Conservation (phyloP, 2,113 vertebrate genomes). For the Diphyllodes magnificus region DNA sequence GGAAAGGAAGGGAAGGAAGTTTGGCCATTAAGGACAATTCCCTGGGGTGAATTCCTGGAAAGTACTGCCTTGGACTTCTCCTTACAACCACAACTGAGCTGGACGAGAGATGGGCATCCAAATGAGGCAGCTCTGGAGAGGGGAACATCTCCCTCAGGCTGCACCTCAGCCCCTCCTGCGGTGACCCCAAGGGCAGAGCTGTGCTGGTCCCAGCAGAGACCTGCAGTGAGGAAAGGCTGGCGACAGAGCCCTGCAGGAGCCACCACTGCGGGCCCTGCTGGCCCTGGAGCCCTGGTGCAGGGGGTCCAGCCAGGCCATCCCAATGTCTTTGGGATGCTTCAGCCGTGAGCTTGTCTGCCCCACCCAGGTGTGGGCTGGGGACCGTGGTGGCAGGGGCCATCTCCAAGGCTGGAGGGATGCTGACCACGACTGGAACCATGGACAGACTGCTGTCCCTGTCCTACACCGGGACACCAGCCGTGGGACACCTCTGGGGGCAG, state of each 20-base stretch:
- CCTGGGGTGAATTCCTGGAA: background rate
- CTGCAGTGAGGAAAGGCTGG: background rate
- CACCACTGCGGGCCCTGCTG: background rate
- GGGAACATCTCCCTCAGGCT: background rate
- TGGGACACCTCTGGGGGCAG: background rate
- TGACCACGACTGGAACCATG: background rate
- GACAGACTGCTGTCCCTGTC: background rate
- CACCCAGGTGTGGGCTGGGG: fast-evolving
- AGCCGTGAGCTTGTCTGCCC: background rate
- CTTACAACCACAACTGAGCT: background rate
- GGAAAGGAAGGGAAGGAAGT: background rate
- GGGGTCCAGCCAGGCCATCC: background rate
- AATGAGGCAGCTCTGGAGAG: background rate
- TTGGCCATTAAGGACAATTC: background rate
- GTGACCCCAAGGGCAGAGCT: background rate
- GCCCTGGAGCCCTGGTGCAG: background rate
- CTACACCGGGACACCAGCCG: fast-evolving
- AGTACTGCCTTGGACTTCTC: background rate
- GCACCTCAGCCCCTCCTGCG: background rate
- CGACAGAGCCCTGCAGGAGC: background rate
- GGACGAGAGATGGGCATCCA: background rate
- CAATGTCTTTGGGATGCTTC: background rate
- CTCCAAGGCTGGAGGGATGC: background rate
- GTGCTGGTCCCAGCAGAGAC: background rate
- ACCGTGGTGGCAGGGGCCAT: fast-evolving